phyloP scores from a whole-genome alignment of 2,113 vertebrate genomes.

The Coturnix japonica region DNA sequence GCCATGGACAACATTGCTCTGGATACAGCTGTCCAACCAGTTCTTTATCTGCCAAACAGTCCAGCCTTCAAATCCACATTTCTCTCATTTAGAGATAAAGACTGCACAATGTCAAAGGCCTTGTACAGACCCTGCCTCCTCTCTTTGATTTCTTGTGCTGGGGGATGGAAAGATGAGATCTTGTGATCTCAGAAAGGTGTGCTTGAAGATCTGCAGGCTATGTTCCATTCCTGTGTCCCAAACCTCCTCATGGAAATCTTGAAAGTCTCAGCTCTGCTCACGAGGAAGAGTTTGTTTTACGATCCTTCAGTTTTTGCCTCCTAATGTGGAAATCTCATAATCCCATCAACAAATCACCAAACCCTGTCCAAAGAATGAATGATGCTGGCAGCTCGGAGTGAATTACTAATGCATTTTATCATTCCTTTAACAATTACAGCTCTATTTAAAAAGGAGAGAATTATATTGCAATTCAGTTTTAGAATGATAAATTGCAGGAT shows the following conservation, averaged over 20 bases:
- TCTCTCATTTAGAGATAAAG: too few species aligned
- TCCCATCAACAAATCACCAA: conserved; percentile 1
- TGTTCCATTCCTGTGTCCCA: neutral
- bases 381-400: neutral
- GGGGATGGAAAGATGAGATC: too few species aligned
- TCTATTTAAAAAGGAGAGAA: conserved; percentile 27
- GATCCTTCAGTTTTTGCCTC: conserved; percentile 9
- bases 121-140: neutral
- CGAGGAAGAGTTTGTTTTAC: neutral
- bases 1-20: too few species aligned
- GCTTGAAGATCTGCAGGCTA: neutral
- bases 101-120: too few species aligned
- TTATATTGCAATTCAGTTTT: conserved; percentile 35
- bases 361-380: neutral
- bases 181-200: neutral
- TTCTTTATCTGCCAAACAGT: too few species aligned
- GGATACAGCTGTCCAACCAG: too few species aligned
- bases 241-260: neutral
- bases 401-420: conserved; percentile 35
- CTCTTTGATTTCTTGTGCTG: too few species aligned
- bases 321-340: neutral
- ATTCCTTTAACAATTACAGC: conserved; percentile 31
- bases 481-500: conserved; percentile 59
- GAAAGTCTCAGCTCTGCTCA: neutral
- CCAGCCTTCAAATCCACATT: too few species aligned